Evolutionary conservation across 2,113 vertebrate species (phyloP).

Genomic region (Pontoporia blainvillei): DNA sequence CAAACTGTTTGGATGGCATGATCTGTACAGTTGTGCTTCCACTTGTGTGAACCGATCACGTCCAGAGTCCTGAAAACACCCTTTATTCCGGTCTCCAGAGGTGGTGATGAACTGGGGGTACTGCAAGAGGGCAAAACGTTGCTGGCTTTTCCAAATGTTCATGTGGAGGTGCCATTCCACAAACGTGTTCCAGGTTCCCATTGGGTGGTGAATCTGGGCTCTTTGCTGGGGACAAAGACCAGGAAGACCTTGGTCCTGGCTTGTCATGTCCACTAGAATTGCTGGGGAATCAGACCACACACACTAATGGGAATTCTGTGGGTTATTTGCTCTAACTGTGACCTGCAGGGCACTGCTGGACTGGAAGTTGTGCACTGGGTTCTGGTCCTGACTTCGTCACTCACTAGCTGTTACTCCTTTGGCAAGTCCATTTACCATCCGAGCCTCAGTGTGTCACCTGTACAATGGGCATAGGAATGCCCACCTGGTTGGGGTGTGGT

Average conservation of each 20-base stretch:
- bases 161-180: background rate
- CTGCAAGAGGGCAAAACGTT: background rate
- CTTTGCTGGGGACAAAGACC: background rate
- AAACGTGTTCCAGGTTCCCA: background rate
- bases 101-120: background rate
- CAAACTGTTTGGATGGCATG: background rate
- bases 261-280: background rate
- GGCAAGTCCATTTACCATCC: background rate
- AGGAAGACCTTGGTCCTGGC: background rate
- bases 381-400: background rate
- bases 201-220: background rate
- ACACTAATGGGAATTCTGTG: background rate
- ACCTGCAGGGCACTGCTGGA: too few relatives aligned
- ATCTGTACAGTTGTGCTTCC: background rate
- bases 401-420: background rate
- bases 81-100: constrained; percentile 11
- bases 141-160: background rate
- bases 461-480: background rate
- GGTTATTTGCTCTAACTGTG: background rate
- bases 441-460: background rate
- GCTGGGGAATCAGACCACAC: background rate
- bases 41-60: background rate
- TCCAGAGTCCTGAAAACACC: background rate
- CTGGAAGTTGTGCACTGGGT: background rate
- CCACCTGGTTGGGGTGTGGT: background rate